Evolutionary conservation across 2,888 invertebrate genomes (phyloP), one percentile per base, ranked within the genome.

Genomic region (Epirrhoe tristata): DNA sequence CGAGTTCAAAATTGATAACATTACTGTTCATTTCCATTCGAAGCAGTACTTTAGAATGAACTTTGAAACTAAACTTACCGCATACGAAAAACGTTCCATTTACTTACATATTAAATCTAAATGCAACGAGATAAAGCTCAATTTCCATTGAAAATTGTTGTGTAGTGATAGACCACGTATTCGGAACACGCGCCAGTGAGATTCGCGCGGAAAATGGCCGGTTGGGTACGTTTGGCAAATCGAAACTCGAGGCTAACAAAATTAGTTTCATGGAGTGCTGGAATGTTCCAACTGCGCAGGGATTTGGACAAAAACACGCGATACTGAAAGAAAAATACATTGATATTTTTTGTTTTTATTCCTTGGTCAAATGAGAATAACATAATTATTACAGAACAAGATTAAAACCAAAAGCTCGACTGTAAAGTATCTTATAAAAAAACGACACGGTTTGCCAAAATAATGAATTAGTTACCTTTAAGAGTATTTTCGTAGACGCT

Each of bases 131-230:
- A 43, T 12, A 12, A 43, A 43, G 39, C 12, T 43, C 12, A 43
- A 12, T 43, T 43, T 43, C 39, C 10, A 43, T 1, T 12, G 39
- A 12, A 43, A 12, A 12, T 1, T 3, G 39, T 12, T 43, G 39
- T 59, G 39, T 39, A 52, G 52, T 52, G 59, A 59, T 17, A 34
- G 10, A 36, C 24, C 46, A 72, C 70, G 69, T 75, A 86, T 82
- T 82, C 84, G 24, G 59, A 57, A 63, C 82, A 80, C 82, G 83
- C 80, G 74, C 71, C 71, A 70, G 65, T 74, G 64, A 73, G 67
- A 77, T 79, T 80, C 71, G 70, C 58, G 71, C 77, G 73, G 79
- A 77, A 82, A 84, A 81, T 79, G 75, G 74, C 58, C 36, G 59
- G 75, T 12, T 12, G 39, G 39, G 12, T 75, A 72, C 74, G 66